Percentiles rank a stretch among this genome's conserved stretches.
Conservation (phyloP, 2,113 vertebrate species). For the Tetrax tetrax region DNA sequence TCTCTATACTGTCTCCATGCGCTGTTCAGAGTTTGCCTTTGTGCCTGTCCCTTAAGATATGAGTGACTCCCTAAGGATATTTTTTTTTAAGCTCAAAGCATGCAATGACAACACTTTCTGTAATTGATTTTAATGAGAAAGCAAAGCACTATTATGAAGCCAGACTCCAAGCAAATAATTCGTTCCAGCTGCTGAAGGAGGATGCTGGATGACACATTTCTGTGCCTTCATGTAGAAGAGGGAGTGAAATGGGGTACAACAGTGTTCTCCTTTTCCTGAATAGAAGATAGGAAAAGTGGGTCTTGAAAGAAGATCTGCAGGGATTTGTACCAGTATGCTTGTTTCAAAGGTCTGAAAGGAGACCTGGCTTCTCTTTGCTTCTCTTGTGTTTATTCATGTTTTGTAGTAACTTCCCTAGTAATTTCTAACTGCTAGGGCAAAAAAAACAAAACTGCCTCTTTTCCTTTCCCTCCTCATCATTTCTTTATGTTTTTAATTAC, state of each 20-base stretch:
- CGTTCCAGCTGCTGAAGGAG: not conserved
- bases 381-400: not conserved
- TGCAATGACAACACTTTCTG: not conserved
- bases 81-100: not conserved
- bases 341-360: not conserved
- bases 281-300: not conserved
- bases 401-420: not conserved
- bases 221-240: not conserved
- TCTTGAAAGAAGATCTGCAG: not conserved
- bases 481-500: not conserved
- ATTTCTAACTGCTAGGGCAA: not conserved
- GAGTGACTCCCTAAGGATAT: not conserved
- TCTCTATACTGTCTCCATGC: not conserved
- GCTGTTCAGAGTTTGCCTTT: not conserved
- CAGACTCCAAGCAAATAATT: not conserved
- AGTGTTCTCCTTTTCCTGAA: not conserved
- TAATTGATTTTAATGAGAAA: constrained; percentile 43
- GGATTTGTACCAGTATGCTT: not conserved
- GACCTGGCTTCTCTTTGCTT: not conserved
- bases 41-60: not conserved
- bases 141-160: not conserved
- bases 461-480: not conserved
- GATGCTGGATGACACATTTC: not conserved
- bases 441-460: not conserved
- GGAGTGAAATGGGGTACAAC: not conserved